Conservation (phyloP, 2,113 vertebrate species). For the Hemichromis elongatus region DNA sequence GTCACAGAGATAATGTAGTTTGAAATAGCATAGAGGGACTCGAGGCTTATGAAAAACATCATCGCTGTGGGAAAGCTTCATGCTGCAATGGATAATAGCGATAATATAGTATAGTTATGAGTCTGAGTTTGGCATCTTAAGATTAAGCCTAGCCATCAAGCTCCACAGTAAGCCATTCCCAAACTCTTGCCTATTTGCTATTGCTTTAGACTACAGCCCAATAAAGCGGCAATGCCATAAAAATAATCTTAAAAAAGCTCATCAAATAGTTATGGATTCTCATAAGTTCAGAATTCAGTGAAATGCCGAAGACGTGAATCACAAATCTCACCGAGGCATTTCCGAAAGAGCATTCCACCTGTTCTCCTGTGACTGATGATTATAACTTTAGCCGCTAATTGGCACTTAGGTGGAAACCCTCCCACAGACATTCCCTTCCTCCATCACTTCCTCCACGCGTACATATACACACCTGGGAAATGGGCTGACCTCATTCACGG, state of each 20-base stretch:
- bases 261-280: conserved; percentile 56
- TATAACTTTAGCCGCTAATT: conserved; percentile 47
- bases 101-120: conserved; percentile 42
- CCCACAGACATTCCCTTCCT: conserved; percentile 1
- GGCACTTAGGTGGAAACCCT: conserved; percentile 51
- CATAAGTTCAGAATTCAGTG: conserved; percentile 33
- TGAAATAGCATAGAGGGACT: background rate
- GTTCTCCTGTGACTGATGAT: conserved; percentile 37
- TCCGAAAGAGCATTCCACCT: conserved; percentile 23
- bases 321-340: conserved; percentile 22
- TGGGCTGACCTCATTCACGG: conserved; percentile 65
- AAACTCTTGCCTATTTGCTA: conserved; percentile 18
- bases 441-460: conserved; percentile 7
- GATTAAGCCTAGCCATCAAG: conserved; percentile 12
- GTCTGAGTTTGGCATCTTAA: conserved; percentile 33
- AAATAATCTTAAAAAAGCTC: conserved; percentile 51
- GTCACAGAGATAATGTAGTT: conserved; percentile 10
- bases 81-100: conserved; percentile 30
- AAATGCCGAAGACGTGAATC: conserved; percentile 25
- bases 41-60: conserved; percentile 18
- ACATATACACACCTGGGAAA: conserved; percentile 31
- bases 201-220: conserved; percentile 15
- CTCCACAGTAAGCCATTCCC: conserved; percentile 13
- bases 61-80: conserved; percentile 8
- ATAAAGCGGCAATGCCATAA: conserved; percentile 46